Evolutionary conservation across 2,113 vertebrate genomes (phyloP).

Genomic region (Ibidorhyncha struthersii): DNA sequence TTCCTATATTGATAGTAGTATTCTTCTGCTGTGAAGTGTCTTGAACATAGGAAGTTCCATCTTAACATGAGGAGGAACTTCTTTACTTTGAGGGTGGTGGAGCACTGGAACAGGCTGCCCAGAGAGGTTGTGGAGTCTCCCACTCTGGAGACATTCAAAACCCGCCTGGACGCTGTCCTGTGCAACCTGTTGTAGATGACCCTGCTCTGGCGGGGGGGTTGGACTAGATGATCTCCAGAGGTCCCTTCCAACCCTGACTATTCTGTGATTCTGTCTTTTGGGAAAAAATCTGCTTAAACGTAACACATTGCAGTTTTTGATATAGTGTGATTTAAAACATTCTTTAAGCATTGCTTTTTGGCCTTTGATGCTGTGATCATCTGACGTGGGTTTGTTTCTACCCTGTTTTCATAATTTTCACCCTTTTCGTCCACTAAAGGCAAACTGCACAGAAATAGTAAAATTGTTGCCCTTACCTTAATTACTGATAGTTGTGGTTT

Average conservation of each 20-base stretch:
- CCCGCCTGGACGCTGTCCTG: too few species aligned
- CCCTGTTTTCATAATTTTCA: constrained; percentile 56
- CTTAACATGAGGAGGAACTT: too few species aligned
- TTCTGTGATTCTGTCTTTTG: too few species aligned
- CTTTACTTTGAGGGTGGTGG: too few species aligned
- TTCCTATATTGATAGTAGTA: neutral
- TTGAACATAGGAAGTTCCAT: too few species aligned
- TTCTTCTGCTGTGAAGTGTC: neutral
- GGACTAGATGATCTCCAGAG: too few species aligned
- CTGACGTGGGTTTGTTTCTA: constrained; percentile 43
- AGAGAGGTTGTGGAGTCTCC: too few species aligned
- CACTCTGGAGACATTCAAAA: too few species aligned
- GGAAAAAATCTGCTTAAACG: neutral
- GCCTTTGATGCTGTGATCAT: constrained; percentile 35
- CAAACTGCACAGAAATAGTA: constrained; percentile 56
- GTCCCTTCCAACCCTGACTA: too few species aligned
- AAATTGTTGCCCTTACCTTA: neutral
- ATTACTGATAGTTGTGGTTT: neutral
- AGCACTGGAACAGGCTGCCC: too few species aligned
- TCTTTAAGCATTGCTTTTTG: constrained; percentile 44
- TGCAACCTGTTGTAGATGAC: too few species aligned
- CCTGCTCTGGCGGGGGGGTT: too few species aligned
- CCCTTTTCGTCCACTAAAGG: constrained; percentile 55
- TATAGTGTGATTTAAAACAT: neutral
- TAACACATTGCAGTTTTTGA: neutral